phyloP scores from a whole-genome alignment of 2,113 vertebrate species.

The Apus apus region DNA sequence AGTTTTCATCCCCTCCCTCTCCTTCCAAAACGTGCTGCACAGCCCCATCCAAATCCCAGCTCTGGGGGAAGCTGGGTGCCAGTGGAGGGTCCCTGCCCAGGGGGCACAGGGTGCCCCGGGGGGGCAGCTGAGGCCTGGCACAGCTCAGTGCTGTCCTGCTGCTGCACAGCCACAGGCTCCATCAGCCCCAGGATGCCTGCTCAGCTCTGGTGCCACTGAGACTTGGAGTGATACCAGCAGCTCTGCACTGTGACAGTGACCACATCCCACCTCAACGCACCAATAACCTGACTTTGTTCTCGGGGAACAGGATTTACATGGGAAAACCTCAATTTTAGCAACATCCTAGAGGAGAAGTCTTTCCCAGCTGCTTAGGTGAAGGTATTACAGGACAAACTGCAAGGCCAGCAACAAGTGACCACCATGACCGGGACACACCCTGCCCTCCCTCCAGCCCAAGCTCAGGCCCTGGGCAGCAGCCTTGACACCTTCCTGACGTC shows the following conservation, averaged over 20 bases:
- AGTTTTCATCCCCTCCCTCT: neutral
- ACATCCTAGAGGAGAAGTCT: neutral
- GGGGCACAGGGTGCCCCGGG: rapidly evolving
- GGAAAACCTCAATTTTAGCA: neutral
- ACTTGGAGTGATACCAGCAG: rapidly evolving
- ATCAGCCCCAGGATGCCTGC: neutral
- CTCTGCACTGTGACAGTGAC: rapidly evolving
- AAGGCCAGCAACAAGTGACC: neutral
- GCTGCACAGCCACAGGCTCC: neutral
- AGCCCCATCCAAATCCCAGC: neutral
- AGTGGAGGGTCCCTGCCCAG: rapidly evolving
- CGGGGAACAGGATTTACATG: neutral
- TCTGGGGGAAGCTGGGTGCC: rapidly evolving
- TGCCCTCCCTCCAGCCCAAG: neutral
- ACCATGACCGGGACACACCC: rapidly evolving
- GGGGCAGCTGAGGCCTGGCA: neutral
- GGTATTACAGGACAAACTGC: neutral
- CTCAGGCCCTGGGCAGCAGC: neutral
- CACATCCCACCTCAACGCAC: neutral
- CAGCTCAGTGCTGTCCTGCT: neutral
- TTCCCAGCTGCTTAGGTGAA: neutral
- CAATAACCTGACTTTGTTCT: neutral
- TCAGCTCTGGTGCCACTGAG: rapidly evolving
- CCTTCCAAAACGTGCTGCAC: neutral
- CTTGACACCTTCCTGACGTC: rapidly evolving